These are phyloP conservation scores for Thereva nobilitata DNA, from an alignment of 2,888 invertebrate genomes.

Conservation along the genomic window DNA sequence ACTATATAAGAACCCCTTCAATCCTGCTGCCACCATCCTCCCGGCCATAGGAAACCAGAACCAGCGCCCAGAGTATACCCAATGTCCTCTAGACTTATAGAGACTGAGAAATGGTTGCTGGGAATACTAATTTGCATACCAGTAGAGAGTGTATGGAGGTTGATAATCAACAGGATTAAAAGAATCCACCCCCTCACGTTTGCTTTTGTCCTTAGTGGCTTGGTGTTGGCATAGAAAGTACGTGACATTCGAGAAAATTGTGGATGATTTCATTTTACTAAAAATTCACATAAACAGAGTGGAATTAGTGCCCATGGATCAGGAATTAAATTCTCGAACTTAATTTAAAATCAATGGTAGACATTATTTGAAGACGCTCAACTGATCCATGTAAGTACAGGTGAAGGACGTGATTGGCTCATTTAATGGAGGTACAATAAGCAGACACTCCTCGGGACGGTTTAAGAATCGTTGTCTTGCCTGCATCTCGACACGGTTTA, in stretches of 20 bases:
- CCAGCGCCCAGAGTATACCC: background rate
- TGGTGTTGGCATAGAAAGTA: conserved; percentile 3
- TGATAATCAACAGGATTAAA: conserved; percentile 36
- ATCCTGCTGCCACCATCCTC: background rate
- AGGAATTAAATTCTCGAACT: too few species aligned
- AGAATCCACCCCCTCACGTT: conserved; percentile 13
- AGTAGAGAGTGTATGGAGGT: conserved; percentile 25
- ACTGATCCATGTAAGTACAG: too few species aligned
- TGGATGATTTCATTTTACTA: conserved; percentile 27
- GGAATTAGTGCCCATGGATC: conserved; percentile 24
- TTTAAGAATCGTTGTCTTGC: too few species aligned
- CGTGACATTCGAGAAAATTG: conserved; percentile 27
- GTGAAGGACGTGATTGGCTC: too few species aligned
- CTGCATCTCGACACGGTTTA: too few species aligned
- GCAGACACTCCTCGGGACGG: too few species aligned
- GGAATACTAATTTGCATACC: conserved; percentile 40
- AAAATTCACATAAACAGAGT: conserved; percentile 16
- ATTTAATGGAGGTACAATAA: too few species aligned
- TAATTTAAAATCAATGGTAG: too few species aligned
- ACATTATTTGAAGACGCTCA: too few species aligned
- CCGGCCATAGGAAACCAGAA: conserved; percentile 4
- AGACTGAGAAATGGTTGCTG: conserved; percentile 16
- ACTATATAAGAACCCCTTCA: background rate
- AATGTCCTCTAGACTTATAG: background rate
- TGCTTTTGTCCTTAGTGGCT: conserved; percentile 19